These are phyloP conservation scores for Idaea biselata DNA, from an alignment of 2,888 invertebrate genomes.

Conservation along the genomic window DNA sequence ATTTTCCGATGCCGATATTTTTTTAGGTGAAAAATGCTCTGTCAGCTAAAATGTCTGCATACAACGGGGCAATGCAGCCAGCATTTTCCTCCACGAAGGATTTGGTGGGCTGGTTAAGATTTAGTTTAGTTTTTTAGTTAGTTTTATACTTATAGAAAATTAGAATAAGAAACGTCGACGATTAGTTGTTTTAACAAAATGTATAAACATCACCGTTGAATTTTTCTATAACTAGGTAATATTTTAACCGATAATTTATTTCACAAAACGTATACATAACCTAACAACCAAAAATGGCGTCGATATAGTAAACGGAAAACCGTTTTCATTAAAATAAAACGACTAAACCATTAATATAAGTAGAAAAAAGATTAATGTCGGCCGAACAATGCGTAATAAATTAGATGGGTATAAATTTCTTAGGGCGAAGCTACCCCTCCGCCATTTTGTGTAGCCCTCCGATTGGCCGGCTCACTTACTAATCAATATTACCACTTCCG, in stretches of 20 bases:
- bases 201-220: no score
- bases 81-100: no score
- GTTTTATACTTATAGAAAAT: no score
- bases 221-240: no score
- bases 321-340: constrained; percentile 78
- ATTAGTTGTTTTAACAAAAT: no score
- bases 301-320: constrained; percentile 49
- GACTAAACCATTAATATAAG: constrained; percentile 73
- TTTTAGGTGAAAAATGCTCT: no score
- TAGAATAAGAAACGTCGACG: no score
- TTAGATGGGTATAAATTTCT: constrained; percentile 66
- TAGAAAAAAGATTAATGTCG: constrained; percentile 77
- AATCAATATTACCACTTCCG: constrained; percentile 59
- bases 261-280: neutral
- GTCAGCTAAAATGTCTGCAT: no score
- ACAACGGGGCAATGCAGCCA: no score
- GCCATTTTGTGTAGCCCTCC: constrained; percentile 62
- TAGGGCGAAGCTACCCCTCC: constrained; percentile 62
- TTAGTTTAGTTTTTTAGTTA: no score
- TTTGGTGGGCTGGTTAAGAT: no score
- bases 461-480: constrained; percentile 63
- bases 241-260: neutral
- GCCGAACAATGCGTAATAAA: constrained; percentile 76
- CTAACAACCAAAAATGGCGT: constrained; percentile 58
- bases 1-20: no score